Evolutionary conservation across 2,888 invertebrate genomes (phyloP).

Genomic region (Pemphredon lugubris): DNA sequence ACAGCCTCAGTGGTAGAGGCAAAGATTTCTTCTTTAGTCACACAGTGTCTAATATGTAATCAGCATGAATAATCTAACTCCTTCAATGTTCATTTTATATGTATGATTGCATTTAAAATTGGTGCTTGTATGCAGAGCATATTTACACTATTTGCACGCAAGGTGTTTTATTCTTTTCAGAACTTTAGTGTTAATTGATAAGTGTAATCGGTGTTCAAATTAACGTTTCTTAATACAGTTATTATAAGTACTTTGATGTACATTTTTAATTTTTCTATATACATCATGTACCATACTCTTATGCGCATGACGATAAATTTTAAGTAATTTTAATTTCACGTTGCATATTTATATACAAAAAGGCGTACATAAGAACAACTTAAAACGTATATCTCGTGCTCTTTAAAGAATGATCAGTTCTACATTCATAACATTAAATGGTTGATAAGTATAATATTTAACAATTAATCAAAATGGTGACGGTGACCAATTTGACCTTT

Average conservation of each 20-base stretch:
- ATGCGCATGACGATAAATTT: constrained; percentile 53
- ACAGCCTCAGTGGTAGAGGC: constrained; percentile 23
- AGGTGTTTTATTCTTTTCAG: constrained; percentile 54
- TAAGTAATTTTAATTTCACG: constrained; percentile 41
- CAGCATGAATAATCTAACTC: constrained; percentile 60
- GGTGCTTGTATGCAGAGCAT: constrained; percentile 68
- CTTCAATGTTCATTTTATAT: constrained; percentile 64
- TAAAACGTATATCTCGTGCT: constrained; percentile 76
- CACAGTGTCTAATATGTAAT: constrained; percentile 47
- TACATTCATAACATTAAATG: constrained; percentile 67
- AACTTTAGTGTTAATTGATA: constrained; percentile 55
- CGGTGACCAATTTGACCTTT: constrained; percentile 82
- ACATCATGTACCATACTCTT: constrained; percentile 49
- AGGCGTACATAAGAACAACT: constrained; percentile 34
- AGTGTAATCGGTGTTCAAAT: constrained; percentile 55
- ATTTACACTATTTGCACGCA: constrained; percentile 71
- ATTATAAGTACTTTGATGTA: constrained; percentile 53
- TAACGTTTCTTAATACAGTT: constrained; percentile 41
- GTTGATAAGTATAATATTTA: constrained; percentile 73
- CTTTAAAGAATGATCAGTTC: constrained; percentile 80
- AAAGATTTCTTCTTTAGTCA: constrained; percentile 35
- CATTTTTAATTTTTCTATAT: constrained; percentile 51
- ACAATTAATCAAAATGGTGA: constrained; percentile 79
- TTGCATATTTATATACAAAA: constrained; percentile 23
- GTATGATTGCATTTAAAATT: constrained; percentile 68